These are phyloP conservation scores for Xenopus petersii DNA, from an alignment of 2,797 vertebrate genomes.

Conservation along the genomic window DNA sequence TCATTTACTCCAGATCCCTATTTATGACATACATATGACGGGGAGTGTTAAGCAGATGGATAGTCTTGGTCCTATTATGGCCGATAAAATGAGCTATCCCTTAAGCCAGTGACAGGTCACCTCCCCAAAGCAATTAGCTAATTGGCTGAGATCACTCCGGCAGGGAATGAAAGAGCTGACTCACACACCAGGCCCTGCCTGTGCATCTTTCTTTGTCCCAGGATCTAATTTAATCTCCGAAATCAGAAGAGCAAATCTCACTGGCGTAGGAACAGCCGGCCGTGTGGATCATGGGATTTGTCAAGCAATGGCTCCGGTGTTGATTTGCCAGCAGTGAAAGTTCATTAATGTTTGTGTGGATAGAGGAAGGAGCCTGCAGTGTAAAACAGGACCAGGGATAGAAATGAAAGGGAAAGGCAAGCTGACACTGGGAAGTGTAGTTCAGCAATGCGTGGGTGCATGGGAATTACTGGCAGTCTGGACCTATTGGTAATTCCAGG, in stretches of 20 bases:
- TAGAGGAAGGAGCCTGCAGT: not conserved
- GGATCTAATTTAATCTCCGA: constrained; percentile 54
- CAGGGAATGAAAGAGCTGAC: constrained; percentile 57
- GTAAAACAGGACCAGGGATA: not conserved
- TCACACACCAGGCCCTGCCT: constrained; percentile 46
- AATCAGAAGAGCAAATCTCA: not conserved
- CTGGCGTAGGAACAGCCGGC: not conserved
- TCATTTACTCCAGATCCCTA: too few species aligned
- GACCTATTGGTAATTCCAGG: too few species aligned
- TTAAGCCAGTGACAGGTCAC: constrained; percentile 62
- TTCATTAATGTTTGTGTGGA: not conserved
- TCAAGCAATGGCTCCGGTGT: not conserved
- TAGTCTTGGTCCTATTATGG: constrained; percentile 44
- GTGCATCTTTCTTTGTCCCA: constrained; percentile 53
- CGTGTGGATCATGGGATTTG: too few species aligned
- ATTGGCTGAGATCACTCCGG: constrained; percentile 67
- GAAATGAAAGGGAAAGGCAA: too few species aligned
- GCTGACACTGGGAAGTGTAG: too few species aligned
- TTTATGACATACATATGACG: too few species aligned
- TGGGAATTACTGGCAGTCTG: too few species aligned
- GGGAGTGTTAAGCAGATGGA: too few species aligned
- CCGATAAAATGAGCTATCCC: constrained; percentile 57
- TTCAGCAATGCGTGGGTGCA: too few species aligned
- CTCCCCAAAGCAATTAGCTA: constrained; percentile 72
- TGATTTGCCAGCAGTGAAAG: not conserved